Conservation (phyloP, 92 coral and sea anemone genomes). For the Metridium senile region DNA sequence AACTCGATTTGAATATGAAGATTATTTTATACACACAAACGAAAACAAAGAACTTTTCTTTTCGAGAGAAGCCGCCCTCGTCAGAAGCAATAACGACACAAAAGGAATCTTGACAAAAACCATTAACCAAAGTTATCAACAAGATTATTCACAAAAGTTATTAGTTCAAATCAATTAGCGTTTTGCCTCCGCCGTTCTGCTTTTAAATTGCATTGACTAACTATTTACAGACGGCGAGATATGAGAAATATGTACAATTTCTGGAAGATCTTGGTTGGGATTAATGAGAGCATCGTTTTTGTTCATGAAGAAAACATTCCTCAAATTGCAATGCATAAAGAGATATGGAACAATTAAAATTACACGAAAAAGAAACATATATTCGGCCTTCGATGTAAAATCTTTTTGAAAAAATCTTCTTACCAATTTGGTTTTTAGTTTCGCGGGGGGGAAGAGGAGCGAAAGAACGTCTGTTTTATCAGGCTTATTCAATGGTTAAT, state of each 20-base stretch:
- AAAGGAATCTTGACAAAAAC: slow-evolving; percentile 5
- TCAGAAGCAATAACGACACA: neutral
- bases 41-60: slow-evolving; percentile 14
- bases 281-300: too few species aligned
- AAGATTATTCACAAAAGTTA: neutral
- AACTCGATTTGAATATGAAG: neutral
- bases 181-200: neutral
- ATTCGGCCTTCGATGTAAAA: too few species aligned
- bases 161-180: neutral
- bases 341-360: too few species aligned
- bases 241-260: neutral
- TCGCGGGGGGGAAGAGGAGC: too few species aligned
- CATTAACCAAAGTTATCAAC: slow-evolving; percentile 6
- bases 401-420: too few species aligned
- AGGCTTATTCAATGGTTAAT: too few species aligned
- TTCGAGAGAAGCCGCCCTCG: neutral
- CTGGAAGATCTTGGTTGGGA: too few species aligned
- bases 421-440: too few species aligned
- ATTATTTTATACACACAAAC: neutral
- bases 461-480: too few species aligned
- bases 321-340: too few species aligned
- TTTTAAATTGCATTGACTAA: neutral
- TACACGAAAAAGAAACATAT: too few species aligned
- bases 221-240: neutral
- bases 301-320: too few species aligned